These are phyloP conservation scores for Narcine bancroftii DNA, from an alignment of 2,113 vertebrate species.

Conservation along the genomic window DNA sequence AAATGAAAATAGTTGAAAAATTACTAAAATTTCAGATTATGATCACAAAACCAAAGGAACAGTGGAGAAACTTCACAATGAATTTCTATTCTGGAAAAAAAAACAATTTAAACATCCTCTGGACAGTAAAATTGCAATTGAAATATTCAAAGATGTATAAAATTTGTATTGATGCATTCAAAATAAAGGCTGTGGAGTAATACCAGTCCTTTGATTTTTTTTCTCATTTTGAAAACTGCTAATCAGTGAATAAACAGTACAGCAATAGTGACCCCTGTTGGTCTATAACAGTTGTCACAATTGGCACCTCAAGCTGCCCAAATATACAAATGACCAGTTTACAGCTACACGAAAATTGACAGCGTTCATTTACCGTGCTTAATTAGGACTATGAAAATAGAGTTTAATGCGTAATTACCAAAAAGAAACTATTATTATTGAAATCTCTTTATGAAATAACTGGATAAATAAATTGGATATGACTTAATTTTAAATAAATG, in stretches of 20 bases:
- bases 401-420: not conserved
- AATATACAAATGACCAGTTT: not conserved
- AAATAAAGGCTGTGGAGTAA: not conserved
- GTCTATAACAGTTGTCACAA: not conserved
- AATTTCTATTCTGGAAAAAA: not conserved
- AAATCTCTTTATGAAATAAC: not conserved
- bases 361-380: too few relatives aligned
- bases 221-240: not conserved
- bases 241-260: not conserved
- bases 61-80: not conserved
- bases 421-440: not conserved
- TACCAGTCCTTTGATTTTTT: not conserved
- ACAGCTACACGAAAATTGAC: not conserved
- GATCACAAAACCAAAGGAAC: not conserved
- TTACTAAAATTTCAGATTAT: not conserved
- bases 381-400: not conserved
- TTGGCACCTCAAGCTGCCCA: not conserved
- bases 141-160: not conserved
- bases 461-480: too few relatives aligned
- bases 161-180: not conserved
- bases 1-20: not conserved
- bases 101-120: not conserved
- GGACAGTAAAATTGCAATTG: not conserved
- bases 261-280: conserved; percentile 8
- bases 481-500: not conserved